phyloP scores from a whole-genome alignment of 1,140 invertebrate genomes.

The Leptinotarsa defecta region DNA sequence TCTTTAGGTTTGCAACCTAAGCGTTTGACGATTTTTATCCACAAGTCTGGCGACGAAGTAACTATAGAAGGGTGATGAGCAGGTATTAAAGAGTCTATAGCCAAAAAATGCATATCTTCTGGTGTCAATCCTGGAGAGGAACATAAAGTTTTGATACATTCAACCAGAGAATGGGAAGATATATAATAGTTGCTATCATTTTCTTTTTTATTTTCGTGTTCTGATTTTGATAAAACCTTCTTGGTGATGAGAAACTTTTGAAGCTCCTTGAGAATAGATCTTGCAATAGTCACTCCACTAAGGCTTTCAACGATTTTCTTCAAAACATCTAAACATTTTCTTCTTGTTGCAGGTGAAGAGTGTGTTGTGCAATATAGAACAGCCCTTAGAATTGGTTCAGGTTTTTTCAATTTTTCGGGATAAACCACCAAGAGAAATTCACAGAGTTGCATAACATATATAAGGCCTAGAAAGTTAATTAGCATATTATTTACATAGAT shows the following conservation, averaged over 20 bases:
- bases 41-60: constrained; percentile 61
- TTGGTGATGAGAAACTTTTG: constrained; percentile 61
- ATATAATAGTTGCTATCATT: constrained; percentile 34
- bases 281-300: constrained; percentile 56
- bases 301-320: constrained; percentile 49
- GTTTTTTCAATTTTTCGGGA: constrained; percentile 62
- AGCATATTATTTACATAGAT: not conserved
- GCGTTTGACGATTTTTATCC: constrained; percentile 66
- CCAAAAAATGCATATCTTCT: constrained; percentile 61
- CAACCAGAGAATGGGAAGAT: constrained; percentile 47
- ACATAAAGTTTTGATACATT: constrained; percentile 61
- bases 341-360: constrained; percentile 51
- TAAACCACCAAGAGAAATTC: constrained; percentile 69
- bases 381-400: constrained; percentile 64
- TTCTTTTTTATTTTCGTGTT: constrained; percentile 34
- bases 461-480: constrained; percentile 57
- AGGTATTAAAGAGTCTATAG: constrained; percentile 67
- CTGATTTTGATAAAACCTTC: constrained; percentile 56
- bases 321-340: constrained; percentile 53
- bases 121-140: constrained; percentile 57
- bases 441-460: constrained; percentile 66
- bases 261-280: constrained; percentile 66
- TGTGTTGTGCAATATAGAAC: constrained; percentile 67
- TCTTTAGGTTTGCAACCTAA: constrained; percentile 62
- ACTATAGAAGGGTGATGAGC: constrained; percentile 71